phyloP scores from a whole-genome alignment of 2,888 invertebrate species.

The Lasioglossum calceatum region DNA sequence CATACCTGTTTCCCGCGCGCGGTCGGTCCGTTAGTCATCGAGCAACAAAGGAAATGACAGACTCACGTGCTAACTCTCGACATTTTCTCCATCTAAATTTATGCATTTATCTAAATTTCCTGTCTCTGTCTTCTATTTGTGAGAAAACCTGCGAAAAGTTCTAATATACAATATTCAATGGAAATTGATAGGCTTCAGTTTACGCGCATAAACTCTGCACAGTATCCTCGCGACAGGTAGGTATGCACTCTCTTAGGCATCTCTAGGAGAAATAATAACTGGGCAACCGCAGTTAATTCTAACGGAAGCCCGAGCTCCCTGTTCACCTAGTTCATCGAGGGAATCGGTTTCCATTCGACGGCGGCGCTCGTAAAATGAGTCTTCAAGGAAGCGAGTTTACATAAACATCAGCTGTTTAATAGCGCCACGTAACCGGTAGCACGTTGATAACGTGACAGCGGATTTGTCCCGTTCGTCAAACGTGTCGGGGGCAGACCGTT shows the following conservation, averaged over 20 bases:
- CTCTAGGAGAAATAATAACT: not conserved
- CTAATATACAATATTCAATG: not conserved
- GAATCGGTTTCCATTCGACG: constrained; percentile 2
- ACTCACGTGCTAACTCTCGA: not conserved
- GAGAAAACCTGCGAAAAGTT: not conserved
- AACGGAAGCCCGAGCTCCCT: not conserved
- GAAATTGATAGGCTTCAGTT: not conserved
- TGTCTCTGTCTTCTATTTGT: not conserved
- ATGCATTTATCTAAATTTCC: too few species aligned
- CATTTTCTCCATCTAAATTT: not conserved
- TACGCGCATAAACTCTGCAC: not conserved
- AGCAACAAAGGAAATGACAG: not conserved
- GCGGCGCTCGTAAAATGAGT: constrained; percentile 1
- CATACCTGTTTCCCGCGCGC: not conserved
- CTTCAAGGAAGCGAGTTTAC: constrained; percentile 2
- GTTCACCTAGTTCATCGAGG: constrained; percentile 1
- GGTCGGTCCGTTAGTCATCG: not conserved
- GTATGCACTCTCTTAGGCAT: not conserved
- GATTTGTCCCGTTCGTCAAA: constrained; percentile 11
- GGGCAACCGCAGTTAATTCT: not conserved
- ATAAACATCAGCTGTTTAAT: constrained; percentile 6
- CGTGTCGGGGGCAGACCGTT: constrained; percentile 6
- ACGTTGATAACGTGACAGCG: constrained; percentile 15
- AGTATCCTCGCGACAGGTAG: not conserved
- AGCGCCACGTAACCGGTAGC: not conserved